Conservation (phyloP, 2,797 vertebrate genomes). For the Eutrigla gurnardus region DNA sequence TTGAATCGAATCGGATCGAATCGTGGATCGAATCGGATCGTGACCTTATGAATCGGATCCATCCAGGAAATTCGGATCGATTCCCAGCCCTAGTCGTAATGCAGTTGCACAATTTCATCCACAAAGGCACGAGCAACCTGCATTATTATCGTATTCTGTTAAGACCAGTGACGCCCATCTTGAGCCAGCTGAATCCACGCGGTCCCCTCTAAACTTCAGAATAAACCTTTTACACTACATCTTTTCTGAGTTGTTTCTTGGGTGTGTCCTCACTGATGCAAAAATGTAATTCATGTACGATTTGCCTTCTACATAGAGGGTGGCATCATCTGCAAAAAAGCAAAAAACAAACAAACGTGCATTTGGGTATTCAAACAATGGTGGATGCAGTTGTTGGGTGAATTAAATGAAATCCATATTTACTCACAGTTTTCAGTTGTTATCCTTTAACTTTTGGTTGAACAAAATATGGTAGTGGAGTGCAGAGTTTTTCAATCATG, state of each 20-base stretch:
- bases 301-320: not conserved
- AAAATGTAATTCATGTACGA: no score
- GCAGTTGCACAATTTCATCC: slow-evolving; percentile 2
- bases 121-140: slow-evolving; percentile 11
- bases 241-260: no score
- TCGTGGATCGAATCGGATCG: no score
- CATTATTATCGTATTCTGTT: not conserved
- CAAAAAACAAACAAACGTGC: no score
- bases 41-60: no score
- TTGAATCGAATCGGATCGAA: no score
- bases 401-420: not conserved
- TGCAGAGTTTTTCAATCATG: slow-evolving; percentile 3
- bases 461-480: not conserved
- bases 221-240: no score
- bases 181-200: no score
- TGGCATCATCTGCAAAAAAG: slow-evolving; percentile 20
- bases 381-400: not conserved
- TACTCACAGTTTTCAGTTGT: not conserved
- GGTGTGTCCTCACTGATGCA: no score
- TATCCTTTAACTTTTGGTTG: not conserved
- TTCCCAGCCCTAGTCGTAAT: no score
- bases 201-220: no score
- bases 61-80: no score
- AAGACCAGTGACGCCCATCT: not conserved
- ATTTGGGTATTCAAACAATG: not conserved